Evolutionary conservation across 2,888 invertebrate species (phyloP).

Genomic region (Cephus runcator): DNA sequence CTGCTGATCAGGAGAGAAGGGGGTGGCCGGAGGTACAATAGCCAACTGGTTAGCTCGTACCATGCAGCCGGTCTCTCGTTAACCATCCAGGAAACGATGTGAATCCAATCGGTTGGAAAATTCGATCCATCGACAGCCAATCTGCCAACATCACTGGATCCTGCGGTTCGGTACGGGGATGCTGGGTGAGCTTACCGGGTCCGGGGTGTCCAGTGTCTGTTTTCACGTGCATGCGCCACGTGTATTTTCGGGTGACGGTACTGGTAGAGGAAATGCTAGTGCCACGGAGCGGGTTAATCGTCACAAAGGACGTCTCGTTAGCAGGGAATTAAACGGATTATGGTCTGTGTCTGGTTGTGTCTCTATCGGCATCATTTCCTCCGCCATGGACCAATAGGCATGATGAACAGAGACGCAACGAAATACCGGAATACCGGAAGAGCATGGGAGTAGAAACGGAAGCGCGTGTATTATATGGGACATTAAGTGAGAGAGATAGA

Average conservation of each 20-base stretch:
- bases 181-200: background rate
- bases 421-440: background rate
- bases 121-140: background rate
- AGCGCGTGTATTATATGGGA: background rate
- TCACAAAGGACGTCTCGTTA: conserved; percentile 55
- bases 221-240: background rate
- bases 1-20: background rate
- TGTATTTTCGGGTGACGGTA: background rate
- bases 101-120: conserved; percentile 5
- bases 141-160: background rate
- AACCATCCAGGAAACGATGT: background rate
- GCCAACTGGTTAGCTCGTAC: background rate
- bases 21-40: background rate
- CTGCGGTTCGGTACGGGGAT: background rate
- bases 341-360: conserved; percentile 30
- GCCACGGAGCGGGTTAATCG: conserved; percentile 39
- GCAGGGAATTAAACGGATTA: conserved; percentile 57
- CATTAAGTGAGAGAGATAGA: background rate
- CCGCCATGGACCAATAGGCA: background rate
- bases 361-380: conserved; percentile 2
- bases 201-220: background rate
- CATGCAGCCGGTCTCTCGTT: background rate
- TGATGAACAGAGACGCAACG: background rate
- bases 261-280: background rate
- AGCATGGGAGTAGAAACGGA: background rate